Conservation (phyloP, 2,888 invertebrate genomes). For the Drosophila mayaguana region DNA sequence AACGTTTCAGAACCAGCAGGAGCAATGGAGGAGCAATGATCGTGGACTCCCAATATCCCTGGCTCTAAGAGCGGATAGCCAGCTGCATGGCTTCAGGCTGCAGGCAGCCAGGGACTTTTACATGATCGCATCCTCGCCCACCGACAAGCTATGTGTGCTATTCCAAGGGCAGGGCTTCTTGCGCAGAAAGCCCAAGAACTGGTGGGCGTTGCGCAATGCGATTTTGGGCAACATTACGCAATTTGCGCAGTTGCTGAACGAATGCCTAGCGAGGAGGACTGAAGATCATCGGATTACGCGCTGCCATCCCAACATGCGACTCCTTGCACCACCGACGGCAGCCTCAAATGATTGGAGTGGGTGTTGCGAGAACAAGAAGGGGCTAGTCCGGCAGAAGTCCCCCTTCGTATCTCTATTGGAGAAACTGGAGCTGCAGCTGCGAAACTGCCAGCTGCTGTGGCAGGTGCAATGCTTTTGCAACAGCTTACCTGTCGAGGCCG, state of each 20-base stretch:
- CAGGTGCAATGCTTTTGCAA: no score
- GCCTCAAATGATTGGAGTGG: not conserved
- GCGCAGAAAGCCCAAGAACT: not conserved
- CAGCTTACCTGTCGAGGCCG: not conserved
- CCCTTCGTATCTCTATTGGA: no score
- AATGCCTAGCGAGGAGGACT: not conserved
- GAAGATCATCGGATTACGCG: fast-evolving
- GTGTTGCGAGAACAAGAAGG: not conserved
- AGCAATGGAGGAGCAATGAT: no score
- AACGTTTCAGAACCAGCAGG: not conserved
- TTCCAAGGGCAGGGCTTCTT: not conserved
- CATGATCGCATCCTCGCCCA: not conserved
- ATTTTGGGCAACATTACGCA: not conserved
- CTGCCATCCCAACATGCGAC: not conserved
- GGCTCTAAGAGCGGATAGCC: not conserved
- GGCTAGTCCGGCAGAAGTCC: not conserved
- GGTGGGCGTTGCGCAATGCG: slow-evolving; percentile 6
- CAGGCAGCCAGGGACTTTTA: slow-evolving; percentile 25
- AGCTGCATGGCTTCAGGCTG: slow-evolving; percentile 22
- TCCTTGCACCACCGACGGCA: not conserved
- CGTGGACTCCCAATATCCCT: not conserved
- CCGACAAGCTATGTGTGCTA: not conserved
- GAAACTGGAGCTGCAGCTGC: not conserved
- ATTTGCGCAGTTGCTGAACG: not conserved
- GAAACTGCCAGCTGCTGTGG: not conserved